Base-by-base conservation (phyloP, 2,888 invertebrate species). In the Stratiomys singularior region DNA sequence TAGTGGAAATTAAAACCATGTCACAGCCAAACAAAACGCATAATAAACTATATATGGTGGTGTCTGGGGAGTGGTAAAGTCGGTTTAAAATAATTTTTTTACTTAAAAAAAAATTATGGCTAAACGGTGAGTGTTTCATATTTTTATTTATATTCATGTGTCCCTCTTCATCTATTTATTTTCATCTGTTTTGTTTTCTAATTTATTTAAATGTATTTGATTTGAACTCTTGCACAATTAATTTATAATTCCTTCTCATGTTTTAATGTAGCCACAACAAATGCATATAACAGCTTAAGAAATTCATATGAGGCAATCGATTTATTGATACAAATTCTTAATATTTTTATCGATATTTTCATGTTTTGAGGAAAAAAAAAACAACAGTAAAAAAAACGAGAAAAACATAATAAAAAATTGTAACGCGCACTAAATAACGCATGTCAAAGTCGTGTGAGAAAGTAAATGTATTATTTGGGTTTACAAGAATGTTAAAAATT, bases 51-150 rank as follows among this genome's bases (percentile, higher is more conserved):
- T 79, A 66, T 56, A 69, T 77, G 58, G 77, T 77, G 77, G 84
- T 86, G 85, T 84, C 85, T 84, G 82, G 84, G 84, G 83, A 84
- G 82, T 84, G 85, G 85, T 85, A 84, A 85, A 77, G 46, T 60
- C 56, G 83, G 84, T 84, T 82, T 82, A 81, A 80, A 79, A 80
- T 79, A 81, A 74, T 76, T 78, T 77, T 76, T 63, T 76, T 63
- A 66, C 60, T 76, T 72, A 58, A 72, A 64, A 78, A n/a, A 76
- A 80, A 78, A 77, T 79, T 79, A 84, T 86, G 86, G 86, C 85
- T 85, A 83, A 85, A 85, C 85, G 87, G 87, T 87, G 87, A 87
- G 86, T 86, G 86, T 85, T 86, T 85, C 85, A 79, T 80, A 80
- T 80, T 82, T 67, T 77, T 64, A 30, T 58, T 37, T 76, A 60